Percentiles rank a stretch among this genome's conserved stretches.
phyloP scores from a whole-genome alignment of 2,113 vertebrate genomes.

The Mirza zaza region DNA sequence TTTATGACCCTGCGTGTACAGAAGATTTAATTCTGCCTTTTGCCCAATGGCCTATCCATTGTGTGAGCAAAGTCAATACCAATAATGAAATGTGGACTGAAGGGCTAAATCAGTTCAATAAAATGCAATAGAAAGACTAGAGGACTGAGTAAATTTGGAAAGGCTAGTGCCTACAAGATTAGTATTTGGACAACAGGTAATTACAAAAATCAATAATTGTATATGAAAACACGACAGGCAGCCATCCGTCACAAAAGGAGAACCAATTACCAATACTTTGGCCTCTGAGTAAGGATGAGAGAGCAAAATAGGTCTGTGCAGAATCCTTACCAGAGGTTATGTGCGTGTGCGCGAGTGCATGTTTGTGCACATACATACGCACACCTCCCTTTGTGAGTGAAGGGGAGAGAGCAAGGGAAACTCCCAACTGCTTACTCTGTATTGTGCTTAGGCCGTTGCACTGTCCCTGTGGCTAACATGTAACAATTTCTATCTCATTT shows the following conservation, averaged over 20 bases:
- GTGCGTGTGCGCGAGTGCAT: too few species aligned
- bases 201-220: constrained; percentile 72
- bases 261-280: not conserved
- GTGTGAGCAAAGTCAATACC: constrained; percentile 75
- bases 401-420: not conserved
- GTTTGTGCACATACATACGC: rapidly evolving
- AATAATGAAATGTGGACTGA: constrained; percentile 73
- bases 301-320: not conserved
- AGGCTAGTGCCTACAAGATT: constrained; percentile 65
- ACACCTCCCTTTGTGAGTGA: rapidly evolving
- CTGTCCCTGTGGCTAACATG: not conserved
- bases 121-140: constrained; percentile 59
- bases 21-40: constrained; percentile 69
- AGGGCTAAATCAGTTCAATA: constrained; percentile 73
- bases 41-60: constrained; percentile 56
- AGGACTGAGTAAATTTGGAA: constrained; percentile 66
- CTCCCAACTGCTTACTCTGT: not conserved
- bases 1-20: constrained; percentile 33
- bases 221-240: constrained; percentile 69
- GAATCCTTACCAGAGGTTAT: not conserved
- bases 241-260: constrained; percentile 50
- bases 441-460: not conserved
- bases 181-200: constrained; percentile 78
- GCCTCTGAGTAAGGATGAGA: not conserved
- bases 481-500: not conserved